Base-by-base conservation (phyloP, 2,888 invertebrate species). In the Tenodera sinensis region DNA sequence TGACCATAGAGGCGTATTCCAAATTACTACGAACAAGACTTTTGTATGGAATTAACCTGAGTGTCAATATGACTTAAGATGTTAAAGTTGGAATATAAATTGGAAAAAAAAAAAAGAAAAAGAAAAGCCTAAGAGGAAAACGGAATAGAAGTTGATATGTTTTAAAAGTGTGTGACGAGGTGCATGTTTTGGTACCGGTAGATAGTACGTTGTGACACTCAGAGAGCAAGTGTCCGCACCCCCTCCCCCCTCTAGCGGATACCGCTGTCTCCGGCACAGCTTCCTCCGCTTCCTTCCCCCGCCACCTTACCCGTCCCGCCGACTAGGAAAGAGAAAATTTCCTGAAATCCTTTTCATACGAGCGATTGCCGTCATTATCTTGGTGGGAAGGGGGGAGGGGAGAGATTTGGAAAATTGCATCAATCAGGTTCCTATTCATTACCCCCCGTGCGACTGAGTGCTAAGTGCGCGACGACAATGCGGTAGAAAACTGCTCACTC, bases 201-300 rank as follows among this genome's bases (percentile, higher is more conserved):
- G 30, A 85, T 85, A 85, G 92, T 92, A 92, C 92, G 54, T 71
- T 71, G 54, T 71, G 54, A 71, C 54, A 20, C 54, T 71, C 20
- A 71, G 20, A 71, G 20, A 47, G 54, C 85, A 85, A 81, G 88
- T 85, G 84, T 85, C 88, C 84, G 88, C 84, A 84, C 28, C 34
- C 83, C 81, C 82, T 71, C 92, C 92, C 92, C 20, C 20, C 54
- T 71, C 54, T 71, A 71, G 93, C 93, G 93, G 93, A 93, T 93
- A 93, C 93, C 93, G 93, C 93, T 93, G 93, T 93, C 94, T 94
- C 93, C 93, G 93, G 94, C 93, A 92, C 93, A 93, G 89, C 93
- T 93, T 93, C 93, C 94, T 93, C 93, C 93, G 93, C 93, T 84
- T 89, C 88, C 87, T 83, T 89, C 89, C 89, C 83, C 89, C 81